Conservation (phyloP, 2,113 vertebrate genomes). For the Zosterops hypoxanthus region DNA sequence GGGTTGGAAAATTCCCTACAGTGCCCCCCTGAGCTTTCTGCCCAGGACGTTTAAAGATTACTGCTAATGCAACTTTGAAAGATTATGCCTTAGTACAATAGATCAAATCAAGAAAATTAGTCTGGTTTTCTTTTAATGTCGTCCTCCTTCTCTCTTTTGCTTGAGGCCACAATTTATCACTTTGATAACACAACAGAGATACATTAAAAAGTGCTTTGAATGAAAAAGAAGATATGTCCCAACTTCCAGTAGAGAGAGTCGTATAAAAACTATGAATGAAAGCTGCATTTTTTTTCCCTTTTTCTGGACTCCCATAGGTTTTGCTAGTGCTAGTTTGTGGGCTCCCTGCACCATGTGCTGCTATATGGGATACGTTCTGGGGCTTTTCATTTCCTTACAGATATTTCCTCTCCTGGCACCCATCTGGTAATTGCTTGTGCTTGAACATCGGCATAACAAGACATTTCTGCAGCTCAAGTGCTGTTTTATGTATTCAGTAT, state of each 20-base stretch:
- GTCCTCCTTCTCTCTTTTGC: background rate
- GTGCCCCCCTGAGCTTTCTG: background rate
- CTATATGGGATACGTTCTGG: background rate
- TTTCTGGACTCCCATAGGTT: background rate
- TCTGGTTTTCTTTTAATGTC: background rate
- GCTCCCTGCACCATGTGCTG: background rate
- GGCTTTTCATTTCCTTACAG: rapidly evolving
- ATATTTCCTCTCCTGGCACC: background rate
- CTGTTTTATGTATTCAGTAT: background rate
- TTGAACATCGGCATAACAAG: background rate
- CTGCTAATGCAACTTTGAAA: background rate
- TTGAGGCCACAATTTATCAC: background rate
- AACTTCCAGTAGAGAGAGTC: background rate
- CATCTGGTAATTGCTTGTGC: background rate
- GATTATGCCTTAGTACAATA: background rate
- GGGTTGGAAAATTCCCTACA: background rate
- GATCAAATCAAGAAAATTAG: background rate
- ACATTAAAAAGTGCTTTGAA: background rate
- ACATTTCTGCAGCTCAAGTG: background rate
- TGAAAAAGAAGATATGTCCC: background rate
- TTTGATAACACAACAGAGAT: background rate
- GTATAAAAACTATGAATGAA: background rate
- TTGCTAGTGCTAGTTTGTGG: background rate
- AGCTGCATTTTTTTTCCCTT: background rate
- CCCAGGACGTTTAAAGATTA: background rate